Evolutionary conservation across 2,797 vertebrate species (phyloP), one percentile per base, ranked within the genome.

Genomic region (Taeniopygia guttata): DNA sequence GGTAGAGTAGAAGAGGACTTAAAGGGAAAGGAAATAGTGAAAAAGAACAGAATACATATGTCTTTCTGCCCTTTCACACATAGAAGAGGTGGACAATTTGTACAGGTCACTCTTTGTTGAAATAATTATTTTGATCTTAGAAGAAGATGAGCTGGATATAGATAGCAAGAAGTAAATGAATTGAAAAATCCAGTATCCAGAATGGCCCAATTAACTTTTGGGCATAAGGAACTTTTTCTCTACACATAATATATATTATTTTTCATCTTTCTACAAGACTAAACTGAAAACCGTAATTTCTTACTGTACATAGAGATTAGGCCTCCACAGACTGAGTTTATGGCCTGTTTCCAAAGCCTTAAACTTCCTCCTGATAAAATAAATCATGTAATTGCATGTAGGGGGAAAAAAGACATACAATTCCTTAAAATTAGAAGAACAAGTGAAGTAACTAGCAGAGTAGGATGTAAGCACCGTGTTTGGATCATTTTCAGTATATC

Each of bases 1-100:
- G 40, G 45, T 75, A 46, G 11, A 38, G 43, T 74, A 82, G 49
- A 91, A 27, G 36, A 84, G 59, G 70, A 93, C 74, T 81, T 89
- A 85, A 92, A 96, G 38, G 23, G 25, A 80, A 87, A 81, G 11
- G 10, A 90, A 91, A 77, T 13, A 42, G 2, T 11, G 75, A 80
- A 83, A 87, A 89, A 20, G 7, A 60, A 34, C 8, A 52, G 13
- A 34, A 77, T 69, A 25, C 1, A 2, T 1, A 1, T 1, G 2
- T 26, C 5, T 76, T 79, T 79, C 40, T 55, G 40, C 43, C 7
- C 5, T 79, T 85, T 79, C 6, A 11, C 7, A 79, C 1, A 2
- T 42, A 86, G 43, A 64, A 89, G 84, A 92, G 17, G 16, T 78
- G 25, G 58, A 34, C 26, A 82, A 72, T 52, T 62, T 62, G 12